These are phyloP conservation scores for Holcopasites calliopsidis DNA, from an alignment of 1,140 invertebrate species.

Conservation along the genomic window DNA sequence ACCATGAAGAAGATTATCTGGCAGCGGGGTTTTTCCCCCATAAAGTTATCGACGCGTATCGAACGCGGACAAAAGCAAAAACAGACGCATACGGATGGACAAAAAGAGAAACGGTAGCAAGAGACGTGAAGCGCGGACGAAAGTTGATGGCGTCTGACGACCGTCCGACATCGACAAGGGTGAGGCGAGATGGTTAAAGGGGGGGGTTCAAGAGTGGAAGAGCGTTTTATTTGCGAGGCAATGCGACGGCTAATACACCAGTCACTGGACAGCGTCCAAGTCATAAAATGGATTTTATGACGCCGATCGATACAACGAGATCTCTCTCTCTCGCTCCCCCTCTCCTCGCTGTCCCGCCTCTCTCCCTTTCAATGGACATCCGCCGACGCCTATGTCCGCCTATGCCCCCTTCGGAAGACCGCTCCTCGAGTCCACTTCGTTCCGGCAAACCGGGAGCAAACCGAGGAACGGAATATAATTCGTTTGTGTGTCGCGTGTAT, in stretches of 20 bases:
- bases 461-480: constrained; percentile 31
- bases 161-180: constrained; percentile 58
- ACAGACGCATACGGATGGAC: constrained; percentile 11
- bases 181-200: constrained; percentile 62
- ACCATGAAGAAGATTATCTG: constrained; percentile 47
- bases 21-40: constrained; percentile 42
- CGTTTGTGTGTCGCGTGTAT: constrained; percentile 8
- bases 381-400: constrained; percentile 52
- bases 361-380: constrained; percentile 39
- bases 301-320: constrained; percentile 78
- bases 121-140: constrained; percentile 56
- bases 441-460: constrained; percentile 33
- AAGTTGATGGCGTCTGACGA: constrained; percentile 65
- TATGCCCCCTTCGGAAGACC: constrained; percentile 37
- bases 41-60: constrained; percentile 54
- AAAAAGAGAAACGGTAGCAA: constrained; percentile 19
- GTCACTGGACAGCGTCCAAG: constrained; percentile 79
- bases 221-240: constrained; percentile 74
- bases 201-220: constrained; percentile 73
- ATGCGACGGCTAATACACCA: constrained; percentile 77
- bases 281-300: constrained; percentile 79
- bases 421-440: constrained; percentile 54
- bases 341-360: constrained; percentile 5
- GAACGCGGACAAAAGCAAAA: constrained; percentile 24
- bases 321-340: constrained; percentile 68